phyloP scores from a whole-genome alignment of 2,113 vertebrate species.

The Odobenus rosmarus region DNA sequence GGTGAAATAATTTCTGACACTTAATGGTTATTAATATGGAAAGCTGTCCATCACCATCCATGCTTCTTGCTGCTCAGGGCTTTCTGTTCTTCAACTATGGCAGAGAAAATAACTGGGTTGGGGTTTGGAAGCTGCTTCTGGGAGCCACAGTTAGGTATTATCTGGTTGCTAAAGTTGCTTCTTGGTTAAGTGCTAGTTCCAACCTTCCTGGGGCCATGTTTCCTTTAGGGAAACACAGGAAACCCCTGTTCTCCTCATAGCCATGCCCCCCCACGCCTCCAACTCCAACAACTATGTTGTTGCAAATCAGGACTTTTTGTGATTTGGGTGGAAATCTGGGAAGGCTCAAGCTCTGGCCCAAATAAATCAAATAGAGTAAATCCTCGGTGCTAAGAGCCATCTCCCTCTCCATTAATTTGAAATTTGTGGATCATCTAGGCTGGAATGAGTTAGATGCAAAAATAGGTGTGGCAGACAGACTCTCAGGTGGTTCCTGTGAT shows the following conservation, averaged over 20 bases:
- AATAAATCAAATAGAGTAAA: not conserved
- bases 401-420: not conserved
- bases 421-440: not conserved
- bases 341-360: not conserved
- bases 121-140: not conserved
- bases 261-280: too few species aligned
- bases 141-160: not conserved
- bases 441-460: not conserved
- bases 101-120: not conserved
- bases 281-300: not conserved
- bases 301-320: not conserved
- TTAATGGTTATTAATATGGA: not conserved
- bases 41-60: not conserved
- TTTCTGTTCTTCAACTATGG: not conserved
- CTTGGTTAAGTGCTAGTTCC: not conserved
- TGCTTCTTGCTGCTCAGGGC: not conserved
- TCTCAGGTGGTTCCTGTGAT: not conserved
- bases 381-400: too few species aligned
- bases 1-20: not conserved
- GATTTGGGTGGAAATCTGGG: not conserved
- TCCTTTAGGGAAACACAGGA: not conserved
- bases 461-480: not conserved
- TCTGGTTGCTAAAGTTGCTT: not conserved
- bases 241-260: not conserved
- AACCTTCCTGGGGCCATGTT: not conserved